phyloP scores from a whole-genome alignment of 2,888 invertebrate genomes.

The Amphipoea lucens region DNA sequence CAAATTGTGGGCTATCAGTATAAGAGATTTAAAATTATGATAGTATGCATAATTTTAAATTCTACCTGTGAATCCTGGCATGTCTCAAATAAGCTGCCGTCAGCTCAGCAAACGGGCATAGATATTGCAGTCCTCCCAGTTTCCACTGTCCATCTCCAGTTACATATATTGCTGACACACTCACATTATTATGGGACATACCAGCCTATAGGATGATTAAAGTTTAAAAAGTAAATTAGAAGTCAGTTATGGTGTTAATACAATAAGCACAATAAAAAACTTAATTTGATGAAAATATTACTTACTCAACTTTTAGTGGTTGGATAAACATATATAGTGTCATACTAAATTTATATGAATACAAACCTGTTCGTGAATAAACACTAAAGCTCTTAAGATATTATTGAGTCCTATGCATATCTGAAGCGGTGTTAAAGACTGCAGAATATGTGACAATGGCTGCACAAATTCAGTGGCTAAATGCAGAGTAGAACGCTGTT shows the following conservation, averaged over 20 bases:
- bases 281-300: not conserved
- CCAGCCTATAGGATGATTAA: slow-evolving; percentile 88
- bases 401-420: slow-evolving; percentile 96
- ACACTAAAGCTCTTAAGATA: slow-evolving; percentile 94
- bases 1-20: not conserved
- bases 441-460: slow-evolving; percentile 92
- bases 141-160: slow-evolving; percentile 96
- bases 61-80: slow-evolving; percentile 91
- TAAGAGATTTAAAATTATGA: not conserved
- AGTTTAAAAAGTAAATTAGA: not conserved
- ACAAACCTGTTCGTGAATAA: slow-evolving; percentile 93
- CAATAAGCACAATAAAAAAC: not conserved
- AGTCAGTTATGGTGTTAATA: not conserved
- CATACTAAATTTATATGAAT: not conserved
- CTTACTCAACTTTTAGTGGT: not conserved
- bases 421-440: slow-evolving; percentile 93
- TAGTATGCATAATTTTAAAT: slow-evolving; percentile 11
- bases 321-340: not conserved
- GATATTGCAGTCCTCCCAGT: slow-evolving; percentile 95
- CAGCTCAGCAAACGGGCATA: slow-evolving; percentile 92
- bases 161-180: slow-evolving; percentile 94
- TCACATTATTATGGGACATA: slow-evolving; percentile 96
- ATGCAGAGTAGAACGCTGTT: slow-evolving; percentile 93
- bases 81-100: slow-evolving; percentile 92
- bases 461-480: slow-evolving; percentile 95